Evolutionary conservation across 2,113 vertebrate species (phyloP).

Genomic region (Paramormyrops kingsleyae): DNA sequence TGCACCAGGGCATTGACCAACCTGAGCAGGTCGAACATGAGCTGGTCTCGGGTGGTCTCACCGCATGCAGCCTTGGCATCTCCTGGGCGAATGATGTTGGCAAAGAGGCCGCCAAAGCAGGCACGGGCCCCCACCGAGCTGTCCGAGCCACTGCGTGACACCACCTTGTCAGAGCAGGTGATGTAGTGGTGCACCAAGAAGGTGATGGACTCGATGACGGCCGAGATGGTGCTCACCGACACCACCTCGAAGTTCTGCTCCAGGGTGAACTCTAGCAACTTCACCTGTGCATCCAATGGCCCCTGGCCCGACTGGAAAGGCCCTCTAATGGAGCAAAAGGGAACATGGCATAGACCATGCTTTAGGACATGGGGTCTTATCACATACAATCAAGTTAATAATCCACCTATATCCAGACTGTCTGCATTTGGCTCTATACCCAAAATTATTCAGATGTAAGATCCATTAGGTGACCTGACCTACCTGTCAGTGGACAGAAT

Average conservation of each 20-base stretch:
- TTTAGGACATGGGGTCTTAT: neutral
- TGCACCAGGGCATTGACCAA: conserved; percentile 92
- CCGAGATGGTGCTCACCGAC: conserved; percentile 88
- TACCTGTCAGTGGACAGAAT: conserved; percentile 97
- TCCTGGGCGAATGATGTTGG: conserved; percentile 95
- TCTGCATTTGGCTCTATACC: too few relatives aligned
- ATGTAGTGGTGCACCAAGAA: conserved; percentile 98
- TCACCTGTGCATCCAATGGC: conserved; percentile 93
- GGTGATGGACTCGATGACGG: conserved; percentile 93
- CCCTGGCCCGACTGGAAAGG: conserved; percentile 94
- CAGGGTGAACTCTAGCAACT: conserved; percentile 91
- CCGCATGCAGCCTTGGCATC: conserved; percentile 96
- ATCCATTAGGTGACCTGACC: neutral
- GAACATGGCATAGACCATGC: neutral
- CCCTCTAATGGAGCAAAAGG: conserved; percentile 58
- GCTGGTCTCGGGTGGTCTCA: conserved; percentile 92
- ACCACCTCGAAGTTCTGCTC: conserved; percentile 98
- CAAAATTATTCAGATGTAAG: neutral
- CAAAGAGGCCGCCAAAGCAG: conserved; percentile 94
- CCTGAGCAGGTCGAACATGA: conserved; percentile 96
- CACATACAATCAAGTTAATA: neutral
- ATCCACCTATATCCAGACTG: neutral
- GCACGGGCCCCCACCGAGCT: conserved; percentile 91
- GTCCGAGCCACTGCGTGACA: conserved; percentile 92
- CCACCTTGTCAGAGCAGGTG: conserved; percentile 91